Base-by-base conservation (phyloP, 2,797 vertebrate genomes). In the Dermochelys coriacea region DNA sequence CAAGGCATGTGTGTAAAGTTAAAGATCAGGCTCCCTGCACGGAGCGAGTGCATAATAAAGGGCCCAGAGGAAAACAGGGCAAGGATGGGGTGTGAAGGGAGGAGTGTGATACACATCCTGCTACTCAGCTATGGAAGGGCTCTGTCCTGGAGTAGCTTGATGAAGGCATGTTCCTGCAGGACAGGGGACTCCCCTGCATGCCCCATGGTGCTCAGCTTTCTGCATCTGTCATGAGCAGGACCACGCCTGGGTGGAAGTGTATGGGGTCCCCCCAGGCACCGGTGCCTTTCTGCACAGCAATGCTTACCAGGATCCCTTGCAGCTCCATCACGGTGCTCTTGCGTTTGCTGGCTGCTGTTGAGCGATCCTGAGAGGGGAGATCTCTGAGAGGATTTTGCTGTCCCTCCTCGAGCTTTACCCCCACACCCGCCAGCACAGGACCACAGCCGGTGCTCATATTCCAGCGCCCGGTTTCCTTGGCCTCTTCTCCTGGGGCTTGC, bases 291-390 rank as follows among this genome's bases (percentile, higher is more conserved):
- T 77, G 41, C 68, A 41, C 68, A 41, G n/a, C 21, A 9, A 31
- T 27, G 84, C 93, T 98, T 98, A 99, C 98, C 98, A 99, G 96
- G 90, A 99, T 98, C 54, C 97, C 98, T 91, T 98, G 98, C 81
- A 99, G 93, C 94, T 99, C 98, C 85, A 98, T 94, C 0, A 92
- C 97, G 0, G 29, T 0, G 5, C 98, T 99, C 82, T 98, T 98
- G 50, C 98, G 97, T 92, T 98, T 99, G 71, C 97, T 94, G 61
- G 51, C 94, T 14, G 29, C 95, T 25, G 64, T 51, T 9, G 94
- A 57, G 15, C 90, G 94, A n/a, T 97, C 98, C 98, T 98, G 91
- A 4, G 0, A 77, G 45, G 8, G 11, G 10, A 37, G 11, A 5
- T 4, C 15, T 27, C 5, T 2, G 54, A 16, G 19, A n/a, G 10